Percentiles rank a stretch among this genome's conserved stretches.
Evolutionary conservation across 2,113 vertebrate genomes (phyloP).

Genomic region (Sylvilagus bachmani): DNA sequence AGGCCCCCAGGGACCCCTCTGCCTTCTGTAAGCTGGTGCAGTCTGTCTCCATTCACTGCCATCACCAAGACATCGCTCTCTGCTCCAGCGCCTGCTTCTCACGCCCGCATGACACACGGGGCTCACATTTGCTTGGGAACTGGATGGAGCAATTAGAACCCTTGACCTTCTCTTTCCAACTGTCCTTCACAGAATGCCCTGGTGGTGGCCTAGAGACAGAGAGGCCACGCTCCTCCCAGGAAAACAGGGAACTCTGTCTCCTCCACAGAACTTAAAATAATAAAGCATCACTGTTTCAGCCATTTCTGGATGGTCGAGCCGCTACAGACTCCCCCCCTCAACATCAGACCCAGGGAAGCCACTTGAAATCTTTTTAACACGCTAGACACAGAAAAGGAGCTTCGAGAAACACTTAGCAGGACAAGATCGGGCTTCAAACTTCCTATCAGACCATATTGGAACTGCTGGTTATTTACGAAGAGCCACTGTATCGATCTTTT

Average conservation of each 20-base stretch:
- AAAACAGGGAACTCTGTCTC: neutral
- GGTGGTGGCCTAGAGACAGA: neutral
- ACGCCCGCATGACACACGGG: neutral
- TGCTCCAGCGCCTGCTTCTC: neutral
- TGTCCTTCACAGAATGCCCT: neutral
- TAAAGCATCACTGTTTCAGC: neutral
- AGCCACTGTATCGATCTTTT: neutral
- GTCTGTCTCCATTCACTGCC: neutral
- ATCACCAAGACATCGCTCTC: neutral
- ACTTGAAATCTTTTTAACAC: neutral
- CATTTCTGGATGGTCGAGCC: neutral
- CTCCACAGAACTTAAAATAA: neutral
- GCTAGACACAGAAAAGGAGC: no score
- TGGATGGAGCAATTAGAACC: neutral
- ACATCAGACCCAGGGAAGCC: neutral
- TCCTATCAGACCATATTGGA: neutral
- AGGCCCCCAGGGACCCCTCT: neutral
- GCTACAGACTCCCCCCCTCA: neutral
- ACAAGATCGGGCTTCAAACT: neutral
- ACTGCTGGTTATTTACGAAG: neutral
- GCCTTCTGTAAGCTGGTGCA: rapidly evolving
- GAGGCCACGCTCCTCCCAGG: neutral
- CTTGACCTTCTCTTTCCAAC: neutral
- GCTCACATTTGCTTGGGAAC: neutral
- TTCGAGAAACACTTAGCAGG: neutral